phyloP scores from a whole-genome alignment of 2,888 invertebrate genomes.

The Agrochola lychnidis region DNA sequence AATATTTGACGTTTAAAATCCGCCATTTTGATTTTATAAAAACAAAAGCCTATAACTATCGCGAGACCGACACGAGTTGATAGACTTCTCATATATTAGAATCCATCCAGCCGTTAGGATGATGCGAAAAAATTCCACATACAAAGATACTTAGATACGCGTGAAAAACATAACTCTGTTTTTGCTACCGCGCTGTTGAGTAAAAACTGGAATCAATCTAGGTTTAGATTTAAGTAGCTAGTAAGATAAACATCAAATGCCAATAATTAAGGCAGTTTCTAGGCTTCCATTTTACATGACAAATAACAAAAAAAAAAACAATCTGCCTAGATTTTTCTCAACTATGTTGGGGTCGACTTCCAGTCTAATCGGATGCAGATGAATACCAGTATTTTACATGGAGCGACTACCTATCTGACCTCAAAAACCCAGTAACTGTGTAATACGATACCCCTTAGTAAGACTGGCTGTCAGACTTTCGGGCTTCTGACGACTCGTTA shows the following conservation, averaged over 20 bases:
- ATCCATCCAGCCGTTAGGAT: background rate
- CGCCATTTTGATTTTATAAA: background rate
- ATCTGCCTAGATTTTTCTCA: no score
- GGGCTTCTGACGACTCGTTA: no score
- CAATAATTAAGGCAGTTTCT: background rate
- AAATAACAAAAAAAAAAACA: background rate
- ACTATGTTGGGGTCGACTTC: no score
- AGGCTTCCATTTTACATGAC: background rate
- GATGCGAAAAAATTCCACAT: background rate
- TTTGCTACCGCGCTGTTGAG: background rate
- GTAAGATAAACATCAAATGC: background rate
- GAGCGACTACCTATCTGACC: no score
- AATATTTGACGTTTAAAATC: background rate
- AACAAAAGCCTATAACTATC: background rate
- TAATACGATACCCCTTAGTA: no score
- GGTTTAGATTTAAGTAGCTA: background rate
- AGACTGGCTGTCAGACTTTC: no score
- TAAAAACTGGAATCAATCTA: background rate
- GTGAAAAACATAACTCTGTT: background rate
- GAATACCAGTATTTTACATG: no score
- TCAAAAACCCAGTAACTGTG: no score
- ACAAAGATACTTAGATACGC: background rate
- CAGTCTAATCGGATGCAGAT: no score
- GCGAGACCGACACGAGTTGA: background rate
- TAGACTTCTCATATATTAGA: background rate